Percentiles rank a stretch among this genome's conserved stretches.
These are phyloP conservation scores for Brachionus paranguensis DNA, from an alignment of 1,140 invertebrate species.

Conservation along the genomic window DNA sequence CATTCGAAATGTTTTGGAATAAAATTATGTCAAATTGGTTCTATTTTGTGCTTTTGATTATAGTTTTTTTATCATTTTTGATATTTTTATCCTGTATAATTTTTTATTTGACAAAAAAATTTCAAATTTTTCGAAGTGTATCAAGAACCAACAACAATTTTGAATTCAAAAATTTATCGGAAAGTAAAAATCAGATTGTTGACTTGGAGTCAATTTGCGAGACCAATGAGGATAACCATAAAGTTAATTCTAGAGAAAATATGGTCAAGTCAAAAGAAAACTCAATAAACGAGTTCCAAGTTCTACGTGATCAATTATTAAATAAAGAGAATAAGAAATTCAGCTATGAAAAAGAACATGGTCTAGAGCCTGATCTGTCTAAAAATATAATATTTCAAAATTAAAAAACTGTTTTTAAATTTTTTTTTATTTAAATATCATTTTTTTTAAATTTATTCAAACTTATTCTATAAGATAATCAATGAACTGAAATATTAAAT, in stretches of 20 bases:
- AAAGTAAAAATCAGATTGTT: neutral
- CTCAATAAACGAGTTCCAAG: neutral
- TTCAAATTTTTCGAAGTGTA: neutral
- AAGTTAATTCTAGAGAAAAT: neutral
- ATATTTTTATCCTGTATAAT: neutral
- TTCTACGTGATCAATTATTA: neutral
- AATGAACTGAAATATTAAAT: too few species aligned
- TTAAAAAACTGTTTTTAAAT: neutral
- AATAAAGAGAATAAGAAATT: neutral
- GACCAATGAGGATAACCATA: neutral
- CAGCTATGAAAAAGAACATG: constrained; percentile 1
- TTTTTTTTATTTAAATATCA: neutral
- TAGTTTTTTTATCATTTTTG: neutral
- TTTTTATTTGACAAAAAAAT: neutral
- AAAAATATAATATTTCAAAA: constrained; percentile 3
- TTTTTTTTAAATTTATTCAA: neutral
- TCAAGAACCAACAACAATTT: neutral
- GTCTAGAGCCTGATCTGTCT: neutral
- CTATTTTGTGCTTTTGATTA: neutral
- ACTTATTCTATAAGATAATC: neutral
- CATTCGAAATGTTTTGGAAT: neutral
- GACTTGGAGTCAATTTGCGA: neutral
- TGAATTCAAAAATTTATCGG: neutral
- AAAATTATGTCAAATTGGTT: neutral
- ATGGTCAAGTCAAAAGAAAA: neutral